Evolutionary conservation across 2,888 invertebrate genomes (phyloP).

Genomic region (Diarsia mendica): DNA sequence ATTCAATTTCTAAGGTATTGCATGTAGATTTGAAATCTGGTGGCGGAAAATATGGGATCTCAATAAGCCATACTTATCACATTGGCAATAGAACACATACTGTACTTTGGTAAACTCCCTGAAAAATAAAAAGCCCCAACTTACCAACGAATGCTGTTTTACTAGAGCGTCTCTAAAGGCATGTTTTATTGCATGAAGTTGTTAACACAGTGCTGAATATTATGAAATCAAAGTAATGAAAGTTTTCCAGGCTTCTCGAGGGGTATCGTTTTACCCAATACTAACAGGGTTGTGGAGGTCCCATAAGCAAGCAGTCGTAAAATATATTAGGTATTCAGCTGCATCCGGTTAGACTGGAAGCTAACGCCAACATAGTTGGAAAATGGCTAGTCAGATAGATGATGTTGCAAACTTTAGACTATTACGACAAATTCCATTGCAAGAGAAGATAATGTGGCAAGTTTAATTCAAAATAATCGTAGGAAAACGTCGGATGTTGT

Average conservation of each 20-base stretch:
- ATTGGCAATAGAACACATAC: no score
- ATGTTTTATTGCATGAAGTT: not conserved
- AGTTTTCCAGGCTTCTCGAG: no score
- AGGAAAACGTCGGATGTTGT: not conserved
- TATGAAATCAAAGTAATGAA: not conserved
- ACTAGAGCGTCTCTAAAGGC: not conserved
- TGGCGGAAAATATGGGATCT: not conserved
- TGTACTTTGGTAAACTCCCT: not conserved
- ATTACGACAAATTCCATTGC: not conserved
- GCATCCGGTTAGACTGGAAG: no score
- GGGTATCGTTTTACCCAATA: no score
- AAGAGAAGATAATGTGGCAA: not conserved
- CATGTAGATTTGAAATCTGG: not conserved
- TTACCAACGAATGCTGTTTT: not conserved
- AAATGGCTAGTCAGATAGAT: no score
- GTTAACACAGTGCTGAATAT: not conserved
- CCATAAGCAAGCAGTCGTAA: no score
- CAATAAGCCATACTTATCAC: not conserved
- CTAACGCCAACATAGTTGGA: no score
- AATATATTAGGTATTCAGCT: no score
- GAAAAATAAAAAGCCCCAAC: not conserved
- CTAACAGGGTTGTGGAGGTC: no score
- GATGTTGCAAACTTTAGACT: no score
- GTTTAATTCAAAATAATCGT: not conserved
- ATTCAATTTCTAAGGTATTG: not conserved